Conservation (phyloP, 2,113 vertebrate species). For the Polypterus senegalus region DNA sequence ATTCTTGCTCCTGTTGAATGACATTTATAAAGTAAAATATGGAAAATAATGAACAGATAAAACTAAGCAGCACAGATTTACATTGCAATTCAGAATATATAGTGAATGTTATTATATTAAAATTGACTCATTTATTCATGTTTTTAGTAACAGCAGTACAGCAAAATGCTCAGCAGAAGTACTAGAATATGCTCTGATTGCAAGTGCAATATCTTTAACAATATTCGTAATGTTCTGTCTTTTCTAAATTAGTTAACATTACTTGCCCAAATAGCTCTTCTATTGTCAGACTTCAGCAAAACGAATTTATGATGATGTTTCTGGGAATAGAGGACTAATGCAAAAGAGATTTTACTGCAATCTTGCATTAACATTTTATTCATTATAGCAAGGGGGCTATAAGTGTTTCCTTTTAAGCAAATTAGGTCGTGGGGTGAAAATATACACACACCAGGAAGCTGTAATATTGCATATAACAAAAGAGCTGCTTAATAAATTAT, state of each 20-base stretch:
- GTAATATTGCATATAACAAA: constrained; percentile 55
- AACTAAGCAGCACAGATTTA: too few relatives aligned
- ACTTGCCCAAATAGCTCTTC: constrained; percentile 42
- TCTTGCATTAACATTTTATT: constrained; percentile 70
- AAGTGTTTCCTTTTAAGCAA: constrained; percentile 66
- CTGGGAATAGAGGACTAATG: constrained; percentile 57
- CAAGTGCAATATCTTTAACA: constrained; percentile 8
- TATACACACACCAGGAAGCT: constrained; percentile 50
- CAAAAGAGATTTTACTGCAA: constrained; percentile 56
- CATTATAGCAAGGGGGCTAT: constrained; percentile 56
- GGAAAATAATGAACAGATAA: too few relatives aligned
- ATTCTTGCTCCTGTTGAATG: too few relatives aligned
- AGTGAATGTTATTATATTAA: too few relatives aligned
- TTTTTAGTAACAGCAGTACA: too few relatives aligned
- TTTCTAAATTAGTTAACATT: constrained; percentile 46
- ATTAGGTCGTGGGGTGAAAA: constrained; percentile 58
- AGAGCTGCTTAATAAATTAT: constrained; percentile 68
- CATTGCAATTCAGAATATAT: too few relatives aligned
- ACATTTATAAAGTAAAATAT: too few relatives aligned
- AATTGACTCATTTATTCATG: too few relatives aligned
- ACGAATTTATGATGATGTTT: constrained; percentile 65
- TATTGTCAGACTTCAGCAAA: constrained; percentile 55
- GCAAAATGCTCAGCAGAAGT: too few relatives aligned
- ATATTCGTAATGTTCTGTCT: constrained; percentile 52
- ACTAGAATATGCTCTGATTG: too few relatives aligned